A percentile compares a stretch with the other conserved stretches of the same genome.
Evolutionary conservation across 2,888 invertebrate genomes (phyloP).

Genomic region (Orchestes rusci): DNA sequence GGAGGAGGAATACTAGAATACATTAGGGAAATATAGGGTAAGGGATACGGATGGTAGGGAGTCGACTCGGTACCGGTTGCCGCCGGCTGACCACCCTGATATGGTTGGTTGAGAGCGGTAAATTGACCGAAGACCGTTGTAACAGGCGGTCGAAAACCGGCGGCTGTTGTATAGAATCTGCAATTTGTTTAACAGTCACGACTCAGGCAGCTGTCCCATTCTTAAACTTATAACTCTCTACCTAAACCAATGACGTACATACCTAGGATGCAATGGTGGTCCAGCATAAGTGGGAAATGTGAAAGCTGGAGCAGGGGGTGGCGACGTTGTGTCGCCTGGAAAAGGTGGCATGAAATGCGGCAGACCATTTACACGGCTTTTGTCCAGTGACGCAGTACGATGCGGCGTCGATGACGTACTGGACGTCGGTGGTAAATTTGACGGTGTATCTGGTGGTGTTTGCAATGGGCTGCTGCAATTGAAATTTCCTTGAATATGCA

Average conservation of each 20-base stretch:
- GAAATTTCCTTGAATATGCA: too few species aligned
- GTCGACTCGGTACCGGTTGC: conserved; percentile 26
- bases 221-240: too few species aligned
- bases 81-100: conserved; percentile 25
- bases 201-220: too few species aligned
- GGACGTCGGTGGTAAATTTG: conserved; percentile 18
- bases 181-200: too few species aligned
- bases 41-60: conserved; percentile 33
- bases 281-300: too few species aligned
- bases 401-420: conserved; percentile 23
- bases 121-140: conserved; percentile 28
- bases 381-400: conserved; percentile 19
- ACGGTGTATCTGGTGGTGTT: conserved; percentile 48
- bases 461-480: conserved; percentile 49
- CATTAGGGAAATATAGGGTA: conserved; percentile 38
- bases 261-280: too few species aligned
- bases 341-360: conserved; percentile 37
- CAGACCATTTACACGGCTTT: conserved; percentile 33
- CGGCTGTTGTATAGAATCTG: conserved; percentile 27
- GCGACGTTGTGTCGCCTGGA: conserved; percentile 39
- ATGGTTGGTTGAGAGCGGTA: conserved; percentile 30
- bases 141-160: conserved; percentile 38
- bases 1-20: conserved; percentile 38
- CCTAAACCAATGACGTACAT: too few species aligned
- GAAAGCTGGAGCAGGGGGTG: conserved; percentile 31